These are phyloP conservation scores for Drosophila rellima DNA, from an alignment of 2,888 invertebrate genomes.

Conservation along the genomic window DNA sequence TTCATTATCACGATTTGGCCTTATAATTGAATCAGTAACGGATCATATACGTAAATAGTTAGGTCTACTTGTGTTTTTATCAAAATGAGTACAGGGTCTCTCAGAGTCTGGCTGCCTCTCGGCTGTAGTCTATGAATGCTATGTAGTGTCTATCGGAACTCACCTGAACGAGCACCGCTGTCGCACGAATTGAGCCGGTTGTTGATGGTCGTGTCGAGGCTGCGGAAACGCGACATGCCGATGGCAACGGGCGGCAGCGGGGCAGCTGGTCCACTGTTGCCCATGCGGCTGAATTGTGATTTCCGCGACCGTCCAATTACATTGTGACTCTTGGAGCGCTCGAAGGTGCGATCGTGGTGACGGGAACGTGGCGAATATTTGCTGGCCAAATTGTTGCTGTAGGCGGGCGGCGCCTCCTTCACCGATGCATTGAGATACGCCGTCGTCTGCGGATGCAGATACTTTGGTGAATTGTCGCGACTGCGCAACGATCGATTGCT, in stretches of 20 bases:
- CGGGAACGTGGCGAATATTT: conserved; percentile 76
- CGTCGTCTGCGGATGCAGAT: conserved; percentile 82
- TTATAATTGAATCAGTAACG: too few species aligned
- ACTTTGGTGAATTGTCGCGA: conserved; percentile 85
- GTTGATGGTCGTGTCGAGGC: conserved; percentile 87
- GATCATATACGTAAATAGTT: too few species aligned
- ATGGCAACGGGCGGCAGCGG: conserved; percentile 41
- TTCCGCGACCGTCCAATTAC: conserved; percentile 86
- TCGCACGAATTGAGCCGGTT: conserved; percentile 86
- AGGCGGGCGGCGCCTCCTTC: conserved; percentile 84
- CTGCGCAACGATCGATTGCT: conserved; percentile 78
- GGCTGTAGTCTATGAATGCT: neutral
- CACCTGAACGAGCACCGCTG: conserved; percentile 86
- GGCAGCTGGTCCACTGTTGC: conserved; percentile 54
- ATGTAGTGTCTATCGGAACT: conserved; percentile 35
- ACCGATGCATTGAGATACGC: conserved; percentile 83
- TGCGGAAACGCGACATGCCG: conserved; percentile 88
- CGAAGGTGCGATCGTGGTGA: conserved; percentile 78
- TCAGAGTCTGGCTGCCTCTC: neutral
- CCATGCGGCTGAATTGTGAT: conserved; percentile 86
- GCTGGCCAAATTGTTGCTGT: conserved; percentile 53
- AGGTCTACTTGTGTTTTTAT: too few species aligned
- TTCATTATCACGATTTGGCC: neutral
- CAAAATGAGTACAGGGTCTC: neutral
- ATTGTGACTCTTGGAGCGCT: conserved; percentile 83